Evolutionary conservation across 1,140 invertebrate genomes (phyloP), one percentile per base, ranked within the genome.

Genomic region (Tetragnatha versicolor): DNA sequence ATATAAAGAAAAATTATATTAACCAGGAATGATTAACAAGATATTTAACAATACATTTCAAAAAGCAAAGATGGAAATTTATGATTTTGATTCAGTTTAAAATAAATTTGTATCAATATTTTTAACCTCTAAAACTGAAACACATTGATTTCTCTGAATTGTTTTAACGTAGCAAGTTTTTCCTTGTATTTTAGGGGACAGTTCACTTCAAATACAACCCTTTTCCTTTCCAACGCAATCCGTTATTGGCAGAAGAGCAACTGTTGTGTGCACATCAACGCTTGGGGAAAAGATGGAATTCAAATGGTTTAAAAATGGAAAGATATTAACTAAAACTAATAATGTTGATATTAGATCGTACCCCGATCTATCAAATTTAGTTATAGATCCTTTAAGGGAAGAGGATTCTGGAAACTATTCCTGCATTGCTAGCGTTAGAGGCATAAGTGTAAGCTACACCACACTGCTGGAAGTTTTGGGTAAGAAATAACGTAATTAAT

Each of bases 251-350:
- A 45, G 65, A 29, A 53, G 39, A 17, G 49, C 76, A 17, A 72
- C 20, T 27, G 63, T 60, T 17, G 33, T 75, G 7, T 81, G 80
- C 29, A 22, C 79, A 7, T 6, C 79, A 2, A 35, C 55, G 22
- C n/a, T 20, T 22, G 80, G 65, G 20, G 27, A 49, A 35, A 58
- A 47, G 37, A 42, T 79, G 47, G 3, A 27, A 6, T 81, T 81
- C 27, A 45, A 72, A 12, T 81, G 80, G 80, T 45, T 63, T 35
- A 72, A 63, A 60, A 73, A 81, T 45, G 79, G 79, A 4, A 33
- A 65, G 29, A 37, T 17, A 2, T 3, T 60, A 3, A 5, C 17
- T 9, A 65, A 49, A 22, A 22, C n/a, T 14, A n/a, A 12, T 20
- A 75, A 61, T 12, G 35, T 75, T 0, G 39, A 75, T 22, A 66